Percentiles rank a stretch among this genome's conserved stretches.
Evolutionary conservation across 2,797 vertebrate species (phyloP).

Genomic region (Oryzias sinensis): DNA sequence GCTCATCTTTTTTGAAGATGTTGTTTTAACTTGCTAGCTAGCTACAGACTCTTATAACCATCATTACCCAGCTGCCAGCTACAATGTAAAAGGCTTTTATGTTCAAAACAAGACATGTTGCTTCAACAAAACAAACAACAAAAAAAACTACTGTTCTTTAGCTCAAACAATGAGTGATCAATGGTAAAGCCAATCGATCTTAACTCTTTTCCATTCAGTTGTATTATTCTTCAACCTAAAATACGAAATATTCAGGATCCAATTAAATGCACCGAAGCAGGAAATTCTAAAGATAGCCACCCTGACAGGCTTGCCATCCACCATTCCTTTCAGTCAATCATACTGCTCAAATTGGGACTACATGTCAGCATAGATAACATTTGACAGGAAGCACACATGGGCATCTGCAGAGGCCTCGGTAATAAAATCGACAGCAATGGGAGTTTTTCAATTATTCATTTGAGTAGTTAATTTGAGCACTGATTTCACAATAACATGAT

Average conservation of each 20-base stretch:
- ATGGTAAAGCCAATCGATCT: constrained; percentile 18
- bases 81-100: too few species aligned
- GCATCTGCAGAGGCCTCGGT: constrained; percentile 8
- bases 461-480: constrained; percentile 6
- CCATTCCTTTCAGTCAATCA: constrained; percentile 57
- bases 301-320: constrained; percentile 21
- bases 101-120: too few species aligned
- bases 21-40: too few species aligned
- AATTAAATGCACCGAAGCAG: constrained; percentile 28
- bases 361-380: constrained; percentile 19
- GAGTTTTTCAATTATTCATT: constrained; percentile 13
- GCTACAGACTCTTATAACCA: too few species aligned
- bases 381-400: constrained; percentile 31
- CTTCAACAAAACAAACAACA: too few species aligned
- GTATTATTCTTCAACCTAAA: constrained; percentile 26
- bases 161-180: constrained; percentile 19
- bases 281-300: constrained; percentile 50
- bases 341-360: constrained; percentile 15
- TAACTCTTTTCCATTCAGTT: constrained; percentile 7
- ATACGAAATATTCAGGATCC: constrained; percentile 24
- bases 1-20: too few species aligned
- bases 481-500: constrained; percentile 1
- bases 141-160: neutral
- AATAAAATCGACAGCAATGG: constrained; percentile 7
- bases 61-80: too few species aligned